These are phyloP conservation scores for Brachionus paranguensis DNA, from an alignment of 1,140 invertebrate genomes.

Conservation along the genomic window DNA sequence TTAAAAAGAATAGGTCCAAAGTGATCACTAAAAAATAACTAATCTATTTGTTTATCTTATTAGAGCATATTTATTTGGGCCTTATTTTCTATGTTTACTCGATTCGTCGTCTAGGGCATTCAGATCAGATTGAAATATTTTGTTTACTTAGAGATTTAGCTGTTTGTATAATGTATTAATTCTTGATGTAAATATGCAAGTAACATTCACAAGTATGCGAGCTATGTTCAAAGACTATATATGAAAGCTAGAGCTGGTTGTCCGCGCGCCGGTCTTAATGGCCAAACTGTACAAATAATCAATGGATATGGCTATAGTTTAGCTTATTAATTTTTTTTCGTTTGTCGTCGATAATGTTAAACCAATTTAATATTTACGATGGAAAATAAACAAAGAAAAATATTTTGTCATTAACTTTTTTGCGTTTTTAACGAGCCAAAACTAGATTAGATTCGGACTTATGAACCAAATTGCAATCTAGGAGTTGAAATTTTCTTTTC, in stretches of 20 bases:
- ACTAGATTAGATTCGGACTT: not conserved
- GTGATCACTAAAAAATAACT: not conserved
- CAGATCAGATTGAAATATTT: conserved; percentile 12
- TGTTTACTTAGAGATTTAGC: conserved; percentile 5
- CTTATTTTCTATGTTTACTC: not conserved
- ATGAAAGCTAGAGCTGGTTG: not conserved
- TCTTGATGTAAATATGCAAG: conserved; percentile 32
- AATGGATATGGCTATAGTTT: not conserved
- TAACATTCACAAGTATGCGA: conserved; percentile 33
- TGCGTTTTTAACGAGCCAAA: not conserved
- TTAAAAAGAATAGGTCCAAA: not conserved
- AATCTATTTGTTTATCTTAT: conserved; percentile 36
- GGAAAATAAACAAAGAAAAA: not conserved
- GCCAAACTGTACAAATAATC: not conserved
- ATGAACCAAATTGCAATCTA: not conserved
- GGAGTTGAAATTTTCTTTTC: conserved; percentile 15
- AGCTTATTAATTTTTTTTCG: conserved; percentile 32
- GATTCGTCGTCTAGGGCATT: conserved; percentile 12
- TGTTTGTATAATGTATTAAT: conserved; percentile 30
- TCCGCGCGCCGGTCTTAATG: not conserved
- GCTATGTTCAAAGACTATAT: not conserved
- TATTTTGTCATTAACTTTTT: conserved; percentile 19
- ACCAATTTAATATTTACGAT: conserved; percentile 25
- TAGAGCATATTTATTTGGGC: not conserved
- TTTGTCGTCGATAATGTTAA: not conserved